Evolutionary conservation across 1,140 invertebrate species (phyloP), one percentile per base, ranked within the genome.

Genomic region (Musca domestica): DNA sequence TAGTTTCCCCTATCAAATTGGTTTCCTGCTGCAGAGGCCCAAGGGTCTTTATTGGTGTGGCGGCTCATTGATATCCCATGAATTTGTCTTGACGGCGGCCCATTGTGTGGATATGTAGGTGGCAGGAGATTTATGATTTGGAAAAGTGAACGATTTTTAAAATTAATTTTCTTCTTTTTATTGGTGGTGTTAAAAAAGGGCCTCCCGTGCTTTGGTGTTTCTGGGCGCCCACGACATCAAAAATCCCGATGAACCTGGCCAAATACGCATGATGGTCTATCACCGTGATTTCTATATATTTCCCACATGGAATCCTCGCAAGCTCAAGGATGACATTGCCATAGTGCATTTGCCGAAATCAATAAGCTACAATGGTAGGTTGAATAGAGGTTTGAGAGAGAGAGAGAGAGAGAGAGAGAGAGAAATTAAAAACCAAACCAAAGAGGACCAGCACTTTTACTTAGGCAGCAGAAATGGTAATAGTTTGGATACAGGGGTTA

Each of bases 21-120:
- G 80, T 22, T 74, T 83, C 67, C 71, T 81, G 23, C 68, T 81
- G 48, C 77, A 80, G 52, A 68, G 78, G 6, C 78, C 78, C 1
- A 77, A 78, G 61, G 78, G 78, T 67, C 72, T 81, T 0, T 80
- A 81, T 63, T 81, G 78, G 78, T 90, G 88, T 74, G 87, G 88
- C 19, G 87, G 85, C 2, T 85, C 86, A 2, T 78, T 89, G 34
- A 85, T 89, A 72, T 86, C 83, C 56, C 71, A 77, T 25, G 78
- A 81, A 71, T 85, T 84, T 74, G 83, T 88, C 9, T 69, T 88
- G 19, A 88, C 87, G 2, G 87, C 87, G 1, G 87, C 86, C 15
- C 87, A 88, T 74, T 88, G 87, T 73, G 76, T 81, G 25, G 78
- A 81, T 51, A 69, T 67, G 70, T 71, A 34, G 17, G 69, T 70